phyloP scores from a whole-genome alignment of 1,140 invertebrate genomes.

The Phymorhynchus buccinoides region DNA sequence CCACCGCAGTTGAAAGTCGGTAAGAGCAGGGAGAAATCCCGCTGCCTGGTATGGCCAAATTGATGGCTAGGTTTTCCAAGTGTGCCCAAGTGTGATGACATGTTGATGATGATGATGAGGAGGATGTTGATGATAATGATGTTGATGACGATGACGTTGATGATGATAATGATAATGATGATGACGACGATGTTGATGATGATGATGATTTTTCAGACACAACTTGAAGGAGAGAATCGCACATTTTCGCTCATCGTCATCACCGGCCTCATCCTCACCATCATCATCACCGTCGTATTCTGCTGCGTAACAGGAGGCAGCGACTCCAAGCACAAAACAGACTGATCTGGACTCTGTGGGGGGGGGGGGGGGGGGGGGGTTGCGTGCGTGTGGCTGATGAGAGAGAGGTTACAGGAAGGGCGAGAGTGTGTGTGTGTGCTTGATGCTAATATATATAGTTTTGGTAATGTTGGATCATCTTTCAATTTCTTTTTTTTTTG shows the following conservation, averaged over 20 bases:
- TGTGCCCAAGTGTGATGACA: not conserved
- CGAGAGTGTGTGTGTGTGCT: too few species aligned
- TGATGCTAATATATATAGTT: too few species aligned
- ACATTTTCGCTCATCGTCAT: conserved; percentile 37
- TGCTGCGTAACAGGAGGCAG: conserved; percentile 36
- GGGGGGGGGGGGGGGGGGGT: too few species aligned
- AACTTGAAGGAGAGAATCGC: conserved; percentile 46
- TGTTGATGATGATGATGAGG: not conserved
- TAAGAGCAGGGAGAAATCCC: too few species aligned
- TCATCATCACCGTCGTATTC: conserved; percentile 41
- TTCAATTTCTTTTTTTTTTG: too few species aligned
- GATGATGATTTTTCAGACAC: conserved; percentile 39
- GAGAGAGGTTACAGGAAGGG: too few species aligned
- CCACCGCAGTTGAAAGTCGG: too few species aligned
- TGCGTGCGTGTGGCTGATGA: not conserved
- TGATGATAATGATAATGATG: not conserved
- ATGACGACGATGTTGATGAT: not conserved
- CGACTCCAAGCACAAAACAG: conserved; percentile 36
- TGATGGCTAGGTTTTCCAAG: not conserved
- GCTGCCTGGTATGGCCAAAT: not conserved
- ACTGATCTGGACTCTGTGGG: conserved; percentile 19
- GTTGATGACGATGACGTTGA: too few species aligned
- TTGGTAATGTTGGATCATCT: too few species aligned
- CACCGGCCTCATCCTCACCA: conserved; percentile 29
- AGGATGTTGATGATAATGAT: not conserved